phyloP scores from a whole-genome alignment of 64 coral and sea anemone species.

The Porites lutea region DNA sequence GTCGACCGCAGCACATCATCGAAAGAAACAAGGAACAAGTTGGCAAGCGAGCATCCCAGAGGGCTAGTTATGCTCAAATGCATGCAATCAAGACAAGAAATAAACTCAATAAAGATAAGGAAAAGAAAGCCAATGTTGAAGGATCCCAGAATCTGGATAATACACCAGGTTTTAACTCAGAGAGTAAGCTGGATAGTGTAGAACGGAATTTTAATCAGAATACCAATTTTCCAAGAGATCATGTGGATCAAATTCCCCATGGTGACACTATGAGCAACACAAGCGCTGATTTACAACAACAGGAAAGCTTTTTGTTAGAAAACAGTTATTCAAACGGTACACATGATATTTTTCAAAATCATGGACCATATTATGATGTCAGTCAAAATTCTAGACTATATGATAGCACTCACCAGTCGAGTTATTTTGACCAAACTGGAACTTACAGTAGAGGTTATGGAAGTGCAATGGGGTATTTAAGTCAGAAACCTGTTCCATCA shows the following conservation, averaged over 20 bases:
- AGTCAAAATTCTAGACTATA: neutral
- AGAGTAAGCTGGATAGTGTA: neutral
- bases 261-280: too few relatives aligned
- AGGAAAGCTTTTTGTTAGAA: neutral
- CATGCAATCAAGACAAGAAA: slow-evolving; percentile 57
- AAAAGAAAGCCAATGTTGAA: neutral
- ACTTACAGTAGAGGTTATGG: neutral
- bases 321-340: neutral
- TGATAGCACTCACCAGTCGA: neutral
- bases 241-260: neutral
- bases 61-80: slow-evolving; percentile 71
- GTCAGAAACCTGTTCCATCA: slow-evolving; percentile 23
- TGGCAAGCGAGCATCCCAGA: slow-evolving; percentile 9
- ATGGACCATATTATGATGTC: neutral
- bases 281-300: neutral
- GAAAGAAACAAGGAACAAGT: slow-evolving; percentile 56
- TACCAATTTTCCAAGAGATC: neutral
- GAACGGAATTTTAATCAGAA: neutral
- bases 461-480: slow-evolving; percentile 12
- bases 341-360: neutral
- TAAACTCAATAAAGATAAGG: neutral
- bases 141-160: neutral
- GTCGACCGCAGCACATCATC: slow-evolving; percentile 35
- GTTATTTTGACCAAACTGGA: neutral
- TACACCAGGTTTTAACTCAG: neutral